Evolutionary conservation across 2,888 invertebrate genomes (phyloP).

Genomic region (Hecatera dysodea): DNA sequence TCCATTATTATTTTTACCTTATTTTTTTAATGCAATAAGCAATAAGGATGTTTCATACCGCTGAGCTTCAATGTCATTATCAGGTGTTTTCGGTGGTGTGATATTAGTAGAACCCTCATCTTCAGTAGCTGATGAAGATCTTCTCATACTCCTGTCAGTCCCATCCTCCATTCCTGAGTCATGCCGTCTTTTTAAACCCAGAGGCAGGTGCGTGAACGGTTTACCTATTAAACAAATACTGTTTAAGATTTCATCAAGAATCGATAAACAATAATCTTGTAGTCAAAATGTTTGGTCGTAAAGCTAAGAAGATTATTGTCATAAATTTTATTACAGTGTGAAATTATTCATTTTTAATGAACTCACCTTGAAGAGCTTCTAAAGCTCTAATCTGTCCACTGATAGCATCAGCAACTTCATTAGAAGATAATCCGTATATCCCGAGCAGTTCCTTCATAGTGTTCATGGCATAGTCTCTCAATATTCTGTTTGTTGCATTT

Average conservation of each 20-base stretch:
- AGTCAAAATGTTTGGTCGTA: slow-evolving; percentile 47
- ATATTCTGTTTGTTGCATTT: slow-evolving; percentile 91
- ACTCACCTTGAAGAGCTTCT: slow-evolving; percentile 93
- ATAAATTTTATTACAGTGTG: slow-evolving; percentile 54
- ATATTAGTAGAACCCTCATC: slow-evolving; percentile 88
- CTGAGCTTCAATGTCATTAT: slow-evolving; percentile 86
- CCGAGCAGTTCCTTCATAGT: slow-evolving; percentile 95
- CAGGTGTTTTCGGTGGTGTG: slow-evolving; percentile 89
- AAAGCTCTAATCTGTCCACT: slow-evolving; percentile 92
- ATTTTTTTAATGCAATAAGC: background rate
- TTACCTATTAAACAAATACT: slow-evolving; percentile 77
- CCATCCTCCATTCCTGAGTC: slow-evolving; percentile 85
- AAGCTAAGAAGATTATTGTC: slow-evolving; percentile 50
- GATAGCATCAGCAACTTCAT: slow-evolving; percentile 93
- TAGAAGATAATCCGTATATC: slow-evolving; percentile 94
- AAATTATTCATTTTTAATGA: slow-evolving; percentile 50
- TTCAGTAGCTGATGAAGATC: slow-evolving; percentile 88
- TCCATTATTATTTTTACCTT: slow-evolving; percentile 16
- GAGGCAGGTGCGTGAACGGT: slow-evolving; percentile 86
- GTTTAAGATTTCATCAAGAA: slow-evolving; percentile 44
- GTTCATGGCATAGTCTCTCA: slow-evolving; percentile 95
- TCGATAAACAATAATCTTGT: slow-evolving; percentile 36
- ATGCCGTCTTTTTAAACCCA: slow-evolving; percentile 85
- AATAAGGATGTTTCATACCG: slow-evolving; percentile 71
- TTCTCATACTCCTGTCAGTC: slow-evolving; percentile 81